A percentile compares a stretch with the other conserved stretches of the same genome.
Evolutionary conservation across 92 coral and sea anemone genomes (phyloP).

Genomic region (Plumapathes pennacea): DNA sequence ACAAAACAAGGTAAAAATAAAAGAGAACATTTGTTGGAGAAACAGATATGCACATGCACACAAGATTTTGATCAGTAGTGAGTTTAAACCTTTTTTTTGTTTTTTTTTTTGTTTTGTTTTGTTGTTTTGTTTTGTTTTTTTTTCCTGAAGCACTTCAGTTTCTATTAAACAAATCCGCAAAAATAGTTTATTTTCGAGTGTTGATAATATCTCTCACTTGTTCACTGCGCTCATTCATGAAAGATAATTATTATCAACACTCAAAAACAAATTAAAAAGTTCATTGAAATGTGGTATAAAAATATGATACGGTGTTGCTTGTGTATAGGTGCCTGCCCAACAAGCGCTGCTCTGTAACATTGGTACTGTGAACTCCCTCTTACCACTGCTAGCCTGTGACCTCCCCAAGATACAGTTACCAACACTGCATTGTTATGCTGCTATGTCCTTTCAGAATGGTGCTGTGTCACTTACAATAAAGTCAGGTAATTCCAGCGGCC

Average conservation of each 20-base stretch:
- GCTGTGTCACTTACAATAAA: constrained; percentile 88
- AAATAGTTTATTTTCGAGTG: no score
- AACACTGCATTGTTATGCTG: constrained; percentile 86
- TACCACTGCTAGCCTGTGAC: constrained; percentile 81
- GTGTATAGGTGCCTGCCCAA: constrained; percentile 68
- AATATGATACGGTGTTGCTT: neutral
- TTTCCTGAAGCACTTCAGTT: no score
- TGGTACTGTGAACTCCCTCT: constrained; percentile 83
- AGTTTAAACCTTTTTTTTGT: no score
- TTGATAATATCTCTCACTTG: no score
- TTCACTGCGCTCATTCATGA: no score
- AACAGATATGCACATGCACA: no score
- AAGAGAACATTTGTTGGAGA: no score
- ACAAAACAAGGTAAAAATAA: neutral
- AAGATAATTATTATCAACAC: neutral
- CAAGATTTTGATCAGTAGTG: no score
- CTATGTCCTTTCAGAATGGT: constrained; percentile 92
- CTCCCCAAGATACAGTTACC: constrained; percentile 87
- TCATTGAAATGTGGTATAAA: neutral
- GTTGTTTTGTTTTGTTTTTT: no score
- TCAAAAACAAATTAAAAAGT: neutral
- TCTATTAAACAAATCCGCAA: no score
- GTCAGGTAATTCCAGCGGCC: constrained; percentile 73
- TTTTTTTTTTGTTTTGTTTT: no score
- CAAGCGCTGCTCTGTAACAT: constrained; percentile 88